Conservation (phyloP, 2,888 invertebrate genomes). For the Torymus aiolomorphi region DNA sequence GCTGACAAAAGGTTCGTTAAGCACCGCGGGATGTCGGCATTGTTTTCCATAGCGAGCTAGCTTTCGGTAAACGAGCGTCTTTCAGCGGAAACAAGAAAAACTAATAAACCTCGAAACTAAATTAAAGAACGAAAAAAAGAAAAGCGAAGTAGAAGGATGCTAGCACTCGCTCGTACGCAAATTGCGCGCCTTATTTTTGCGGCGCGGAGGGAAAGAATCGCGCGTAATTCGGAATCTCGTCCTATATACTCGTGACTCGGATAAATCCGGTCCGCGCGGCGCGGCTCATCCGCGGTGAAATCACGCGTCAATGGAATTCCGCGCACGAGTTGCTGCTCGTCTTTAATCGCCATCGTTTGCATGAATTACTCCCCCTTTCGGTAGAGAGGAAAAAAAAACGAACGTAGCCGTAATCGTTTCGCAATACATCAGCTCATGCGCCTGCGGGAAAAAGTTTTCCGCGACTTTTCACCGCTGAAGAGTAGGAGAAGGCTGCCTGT, state of each 20-base stretch:
- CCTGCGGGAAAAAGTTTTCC: not conserved
- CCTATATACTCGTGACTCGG: too few species aligned
- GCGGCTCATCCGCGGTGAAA: not conserved
- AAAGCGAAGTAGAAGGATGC: too few species aligned
- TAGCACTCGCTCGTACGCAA: not conserved
- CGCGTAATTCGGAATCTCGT: conserved; percentile 7
- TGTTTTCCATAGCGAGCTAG: too few species aligned
- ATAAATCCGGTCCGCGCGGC: conserved; percentile 12
- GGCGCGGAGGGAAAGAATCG: not conserved
- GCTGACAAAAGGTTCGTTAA: too few species aligned
- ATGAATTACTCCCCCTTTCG: conserved; percentile 33
- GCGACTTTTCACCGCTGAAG: too few species aligned
- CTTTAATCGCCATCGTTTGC: conserved; percentile 47
- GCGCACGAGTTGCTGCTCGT: conserved; percentile 24
- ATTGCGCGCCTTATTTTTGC: conserved; percentile 1
- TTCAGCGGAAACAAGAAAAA: too few species aligned
- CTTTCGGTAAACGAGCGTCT: too few species aligned
- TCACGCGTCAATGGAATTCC: conserved; percentile 42
- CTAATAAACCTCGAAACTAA: not conserved
- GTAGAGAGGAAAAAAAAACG: conserved; percentile 10
- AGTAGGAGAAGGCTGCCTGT: too few species aligned
- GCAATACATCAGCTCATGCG: conserved; percentile 22
- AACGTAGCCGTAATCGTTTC: conserved; percentile 43
- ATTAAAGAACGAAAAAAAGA: not conserved
- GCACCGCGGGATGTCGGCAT: too few species aligned